Evolutionary conservation across 2,888 invertebrate genomes (phyloP).

Genomic region (Tridacna crocea): DNA sequence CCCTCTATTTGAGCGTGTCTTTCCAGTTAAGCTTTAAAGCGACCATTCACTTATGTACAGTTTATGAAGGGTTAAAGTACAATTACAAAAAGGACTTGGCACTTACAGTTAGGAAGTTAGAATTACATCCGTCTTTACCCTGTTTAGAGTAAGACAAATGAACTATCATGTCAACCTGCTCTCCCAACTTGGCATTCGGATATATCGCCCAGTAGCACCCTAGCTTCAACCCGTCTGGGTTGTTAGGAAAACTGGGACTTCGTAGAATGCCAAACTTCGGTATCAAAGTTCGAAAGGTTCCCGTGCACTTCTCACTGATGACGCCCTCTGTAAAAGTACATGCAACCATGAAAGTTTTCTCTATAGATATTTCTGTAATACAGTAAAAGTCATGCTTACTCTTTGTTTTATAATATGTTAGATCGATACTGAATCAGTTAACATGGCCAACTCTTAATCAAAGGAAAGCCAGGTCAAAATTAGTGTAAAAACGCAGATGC

Average conservation of each 20-base stretch:
- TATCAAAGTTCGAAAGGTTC: slow-evolving; percentile 48
- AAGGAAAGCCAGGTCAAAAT: no score
- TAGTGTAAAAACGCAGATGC: no score
- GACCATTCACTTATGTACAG: no score
- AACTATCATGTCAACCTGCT: slow-evolving; percentile 54
- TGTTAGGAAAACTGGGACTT: slow-evolving; percentile 65
- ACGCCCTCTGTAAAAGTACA: slow-evolving; percentile 17
- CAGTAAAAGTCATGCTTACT: neutral
- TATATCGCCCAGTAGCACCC: slow-evolving; percentile 67
- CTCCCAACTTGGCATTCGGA: slow-evolving; percentile 35
- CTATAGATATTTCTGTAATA: neutral
- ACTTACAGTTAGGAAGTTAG: slow-evolving; percentile 62
- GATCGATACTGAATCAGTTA: no score
- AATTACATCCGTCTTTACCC: slow-evolving; percentile 51
- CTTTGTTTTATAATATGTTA: no score
- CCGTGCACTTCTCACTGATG: slow-evolving; percentile 55
- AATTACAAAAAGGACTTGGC: no score
- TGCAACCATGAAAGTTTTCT: neutral
- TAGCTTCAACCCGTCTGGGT: slow-evolving; percentile 58
- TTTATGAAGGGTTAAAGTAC: no score
- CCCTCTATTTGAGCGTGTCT: no score
- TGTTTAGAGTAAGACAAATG: slow-evolving; percentile 64
- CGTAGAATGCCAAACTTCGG: slow-evolving; percentile 64
- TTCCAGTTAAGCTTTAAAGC: no score
- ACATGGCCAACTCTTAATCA: no score